Conservation (phyloP, 2,888 invertebrate species). For the Aricia artaxerxes region DNA sequence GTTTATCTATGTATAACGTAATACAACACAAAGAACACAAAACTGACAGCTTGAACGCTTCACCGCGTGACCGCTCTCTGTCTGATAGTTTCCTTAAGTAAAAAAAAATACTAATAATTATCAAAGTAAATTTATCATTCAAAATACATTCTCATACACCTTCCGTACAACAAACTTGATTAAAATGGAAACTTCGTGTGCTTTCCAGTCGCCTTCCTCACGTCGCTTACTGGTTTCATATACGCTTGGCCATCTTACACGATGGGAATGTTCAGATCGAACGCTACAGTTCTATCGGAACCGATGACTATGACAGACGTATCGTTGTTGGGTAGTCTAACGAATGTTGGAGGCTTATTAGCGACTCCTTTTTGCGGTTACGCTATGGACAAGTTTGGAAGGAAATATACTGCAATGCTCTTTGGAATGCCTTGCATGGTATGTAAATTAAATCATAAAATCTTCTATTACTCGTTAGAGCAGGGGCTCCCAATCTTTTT, state of each 20-base stretch:
- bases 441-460: constrained; percentile 42
- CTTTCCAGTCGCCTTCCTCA: constrained; percentile 59
- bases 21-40: too few relatives aligned
- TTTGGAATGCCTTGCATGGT: constrained; percentile 67
- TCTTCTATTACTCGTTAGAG: too few relatives aligned
- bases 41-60: too few relatives aligned
- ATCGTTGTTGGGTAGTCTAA: constrained; percentile 64
- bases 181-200: not conserved
- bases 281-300: constrained; percentile 56
- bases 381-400: constrained; percentile 59
- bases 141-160: not conserved
- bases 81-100: too few relatives aligned
- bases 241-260: constrained; percentile 71
- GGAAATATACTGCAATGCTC: constrained; percentile 66
- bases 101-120: too few relatives aligned
- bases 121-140: not conserved
- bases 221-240: constrained; percentile 60
- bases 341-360: constrained; percentile 62
- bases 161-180: not conserved
- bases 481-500: too few relatives aligned
- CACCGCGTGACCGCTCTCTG: too few relatives aligned
- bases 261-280: constrained; percentile 59
- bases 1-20: too few relatives aligned
- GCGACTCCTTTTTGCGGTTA: constrained; percentile 63
- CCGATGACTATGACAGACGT: constrained; percentile 61